Evolutionary conservation across 2,113 vertebrate genomes (phyloP).

Genomic region (Setophaga kirtlandii): DNA sequence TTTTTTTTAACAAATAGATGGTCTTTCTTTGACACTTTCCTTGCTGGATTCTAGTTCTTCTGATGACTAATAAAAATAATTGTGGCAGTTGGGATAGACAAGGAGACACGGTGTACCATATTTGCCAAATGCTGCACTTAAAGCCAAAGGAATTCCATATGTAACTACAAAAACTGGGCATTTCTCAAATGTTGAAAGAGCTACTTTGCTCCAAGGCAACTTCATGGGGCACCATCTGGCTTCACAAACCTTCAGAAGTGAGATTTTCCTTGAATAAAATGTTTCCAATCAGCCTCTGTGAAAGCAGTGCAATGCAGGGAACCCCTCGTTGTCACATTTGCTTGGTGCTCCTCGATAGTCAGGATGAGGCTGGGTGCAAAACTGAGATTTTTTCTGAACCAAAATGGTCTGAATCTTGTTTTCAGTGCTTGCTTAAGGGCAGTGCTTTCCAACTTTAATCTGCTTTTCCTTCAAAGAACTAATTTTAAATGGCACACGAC

Average conservation of each 20-base stretch:
- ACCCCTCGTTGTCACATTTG: not conserved
- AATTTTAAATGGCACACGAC: not conserved
- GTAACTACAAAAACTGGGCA: not conserved
- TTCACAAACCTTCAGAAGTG: constrained; percentile 18
- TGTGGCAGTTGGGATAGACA: not conserved
- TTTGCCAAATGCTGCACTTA: not conserved
- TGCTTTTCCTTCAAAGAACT: not conserved
- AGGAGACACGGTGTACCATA: fast-evolving
- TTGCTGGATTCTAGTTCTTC: not conserved
- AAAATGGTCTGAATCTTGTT: not conserved
- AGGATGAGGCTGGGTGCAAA: not conserved
- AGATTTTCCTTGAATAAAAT: constrained; percentile 23
- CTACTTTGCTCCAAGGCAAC: not conserved
- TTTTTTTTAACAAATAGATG: not conserved
- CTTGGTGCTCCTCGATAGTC: not conserved
- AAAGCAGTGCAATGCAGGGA: not conserved
- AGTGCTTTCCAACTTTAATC: not conserved
- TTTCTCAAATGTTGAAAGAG: not conserved
- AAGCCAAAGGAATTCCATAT: constrained; percentile 24
- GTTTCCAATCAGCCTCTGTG: not conserved
- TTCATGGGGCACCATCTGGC: constrained; percentile 37
- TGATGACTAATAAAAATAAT: not conserved
- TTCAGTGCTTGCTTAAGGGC: not conserved
- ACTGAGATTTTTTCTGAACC: not conserved
- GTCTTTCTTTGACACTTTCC: not conserved